Evolutionary conservation across 23 tunicate genomes (phyloP), one percentile per base, ranked within the genome.

Genomic region (Trididemnum clinides): DNA sequence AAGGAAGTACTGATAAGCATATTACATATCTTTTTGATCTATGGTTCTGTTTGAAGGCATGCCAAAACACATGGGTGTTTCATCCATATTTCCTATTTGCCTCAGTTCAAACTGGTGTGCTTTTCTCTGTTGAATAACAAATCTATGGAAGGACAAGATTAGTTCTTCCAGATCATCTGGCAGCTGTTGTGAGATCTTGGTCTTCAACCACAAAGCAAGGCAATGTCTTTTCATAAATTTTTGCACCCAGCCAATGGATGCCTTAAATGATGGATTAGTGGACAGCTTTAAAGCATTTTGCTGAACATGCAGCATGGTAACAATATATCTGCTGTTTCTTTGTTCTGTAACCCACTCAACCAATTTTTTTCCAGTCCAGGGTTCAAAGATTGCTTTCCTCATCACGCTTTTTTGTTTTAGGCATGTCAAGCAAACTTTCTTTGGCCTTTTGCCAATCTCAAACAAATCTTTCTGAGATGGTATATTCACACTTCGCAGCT

Each of bases 61-160:
- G 72, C 57, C 84, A 54, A 79, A 79, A 79, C 36, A 79, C 84
- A 79, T 71, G 57, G 7, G 84, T 23, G 84, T 79, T 79, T 79
- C 84, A 28, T 79, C 84, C 84, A 79, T 79, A 29, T 79, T 79
- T 25, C 34, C 36, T 12, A 79, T 79, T 6, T 54, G 28, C 1
- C 26, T 54, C 36, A 79, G 12, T 15, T 25, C 69, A 57, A 79
- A 79, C 28, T 79, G 34, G 69, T 25, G 18, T 18, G 20, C 32
- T 54, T 79, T 79, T 30, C 84, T 33, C 65, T 54, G 5, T 27
- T 54, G 28, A 20, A 79, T 79, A 33, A 79, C 84, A 54, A 54
- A 79, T 25, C 36, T 2, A n/a, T 25, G 36, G 28, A 79, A 79
- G 12, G 28, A 20, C 4, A 25, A 18, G 36, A 79, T 30, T 54